These are phyloP conservation scores for Podarcis muralis DNA, from an alignment of 2,113 vertebrate species.

Conservation along the genomic window DNA sequence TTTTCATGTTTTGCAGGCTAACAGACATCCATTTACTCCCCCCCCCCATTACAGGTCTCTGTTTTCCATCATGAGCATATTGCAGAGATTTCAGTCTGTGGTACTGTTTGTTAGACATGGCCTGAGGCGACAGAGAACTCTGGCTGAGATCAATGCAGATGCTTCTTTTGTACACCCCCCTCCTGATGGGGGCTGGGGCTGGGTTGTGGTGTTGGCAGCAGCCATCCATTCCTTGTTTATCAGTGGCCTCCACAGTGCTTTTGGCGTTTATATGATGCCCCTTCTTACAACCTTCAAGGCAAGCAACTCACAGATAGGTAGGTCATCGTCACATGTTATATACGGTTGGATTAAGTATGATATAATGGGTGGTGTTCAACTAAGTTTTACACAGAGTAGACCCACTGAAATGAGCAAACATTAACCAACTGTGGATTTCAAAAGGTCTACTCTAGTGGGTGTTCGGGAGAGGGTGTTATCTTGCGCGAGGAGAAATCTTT, in stretches of 20 bases:
- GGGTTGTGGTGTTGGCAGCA: constrained; percentile 34
- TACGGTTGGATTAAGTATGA: neutral
- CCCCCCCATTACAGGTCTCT: neutral
- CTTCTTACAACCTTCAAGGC: constrained; percentile 23
- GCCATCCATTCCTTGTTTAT: neutral
- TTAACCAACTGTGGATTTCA: no score
- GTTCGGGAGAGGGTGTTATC: no score
- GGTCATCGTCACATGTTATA: neutral
- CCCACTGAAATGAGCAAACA: no score
- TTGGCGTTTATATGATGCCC: constrained; percentile 12
- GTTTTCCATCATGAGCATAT: neutral
- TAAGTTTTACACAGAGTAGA: no score
- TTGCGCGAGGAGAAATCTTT: no score
- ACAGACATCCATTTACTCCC: neutral
- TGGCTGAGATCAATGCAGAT: neutral
- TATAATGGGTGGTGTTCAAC: neutral
- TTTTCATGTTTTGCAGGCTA: neutral
- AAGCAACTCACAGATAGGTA: constrained; percentile 30
- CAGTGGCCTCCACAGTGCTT: constrained; percentile 40
- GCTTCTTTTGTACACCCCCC: constrained; percentile 13
- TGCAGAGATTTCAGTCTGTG: neutral
- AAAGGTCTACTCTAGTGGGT: no score
- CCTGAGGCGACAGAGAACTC: neutral
- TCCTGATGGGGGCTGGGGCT: neutral
- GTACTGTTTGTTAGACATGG: accelerated